Evolutionary conservation across 1,140 invertebrate species (phyloP).

Genomic region (Pseudomyrmex dendroicus): DNA sequence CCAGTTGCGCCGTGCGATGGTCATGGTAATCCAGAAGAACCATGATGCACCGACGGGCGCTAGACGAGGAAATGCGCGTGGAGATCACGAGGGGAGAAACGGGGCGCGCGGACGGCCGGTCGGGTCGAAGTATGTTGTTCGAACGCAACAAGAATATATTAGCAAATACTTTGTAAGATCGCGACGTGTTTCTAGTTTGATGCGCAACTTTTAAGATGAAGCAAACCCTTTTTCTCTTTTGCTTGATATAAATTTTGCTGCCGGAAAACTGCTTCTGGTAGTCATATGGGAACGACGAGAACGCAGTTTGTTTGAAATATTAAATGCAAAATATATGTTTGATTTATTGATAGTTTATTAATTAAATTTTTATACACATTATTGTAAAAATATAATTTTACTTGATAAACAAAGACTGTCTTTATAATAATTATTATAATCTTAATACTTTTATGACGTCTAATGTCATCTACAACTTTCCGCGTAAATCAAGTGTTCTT

Average conservation of each 20-base stretch:
- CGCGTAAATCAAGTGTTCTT: neutral
- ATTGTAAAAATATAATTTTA: neutral
- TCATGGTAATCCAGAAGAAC: conserved; percentile 81
- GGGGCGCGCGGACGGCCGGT: no score
- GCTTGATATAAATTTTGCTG: neutral
- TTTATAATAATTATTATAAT: no score
- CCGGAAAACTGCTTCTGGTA: neutral
- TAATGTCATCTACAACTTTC: no score
- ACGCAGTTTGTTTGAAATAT: neutral
- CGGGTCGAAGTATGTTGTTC: conserved; percentile 6
- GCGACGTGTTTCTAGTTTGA: neutral
- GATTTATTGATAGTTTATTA: conserved; percentile 1
- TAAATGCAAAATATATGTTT: neutral
- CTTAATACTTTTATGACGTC: no score
- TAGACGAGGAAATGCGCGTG: conserved; percentile 50
- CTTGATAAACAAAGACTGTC: no score
- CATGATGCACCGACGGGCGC: conserved; percentile 54
- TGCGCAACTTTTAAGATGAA: neutral
- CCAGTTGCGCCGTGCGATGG: conserved; percentile 77
- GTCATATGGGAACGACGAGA: neutral
- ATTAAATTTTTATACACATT: conserved; percentile 1
- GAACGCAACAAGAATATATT: conserved; percentile 40
- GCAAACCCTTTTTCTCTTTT: neutral
- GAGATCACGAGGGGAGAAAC: conserved; percentile 24
- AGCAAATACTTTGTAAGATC: conserved; percentile 36